A percentile compares a stretch with the other conserved stretches of the same genome.
Conservation (phyloP, 2,888 invertebrate genomes). For the Drosophila parthenogenetica region DNA sequence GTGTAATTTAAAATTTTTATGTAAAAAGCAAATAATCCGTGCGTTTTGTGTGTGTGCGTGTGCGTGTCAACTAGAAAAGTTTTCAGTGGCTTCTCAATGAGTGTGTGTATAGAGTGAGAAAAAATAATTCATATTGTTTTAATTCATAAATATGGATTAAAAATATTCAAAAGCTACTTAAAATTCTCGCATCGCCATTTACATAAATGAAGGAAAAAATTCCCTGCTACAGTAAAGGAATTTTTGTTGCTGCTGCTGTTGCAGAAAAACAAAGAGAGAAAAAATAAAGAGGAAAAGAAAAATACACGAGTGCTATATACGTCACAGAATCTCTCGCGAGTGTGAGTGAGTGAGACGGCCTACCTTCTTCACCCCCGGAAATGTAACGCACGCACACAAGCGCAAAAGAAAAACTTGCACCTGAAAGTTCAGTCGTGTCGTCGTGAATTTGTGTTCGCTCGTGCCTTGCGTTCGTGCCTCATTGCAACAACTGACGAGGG, state of each 20-base stretch:
- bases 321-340: constrained; percentile 63
- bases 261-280: constrained; percentile 49
- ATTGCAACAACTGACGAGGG: constrained; percentile 56
- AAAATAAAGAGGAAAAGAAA: constrained; percentile 25
- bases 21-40: constrained; percentile 17
- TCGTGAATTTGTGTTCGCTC: constrained; percentile 30
- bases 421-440: constrained; percentile 66
- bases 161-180: constrained; percentile 32
- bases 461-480: constrained; percentile 36
- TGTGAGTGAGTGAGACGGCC: constrained; percentile 63
- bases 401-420: constrained; percentile 72
- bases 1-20: constrained; percentile 52
- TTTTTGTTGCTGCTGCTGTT: constrained; percentile 62
- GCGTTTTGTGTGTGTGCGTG: constrained; percentile 33
- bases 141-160: constrained; percentile 17
- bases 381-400: constrained; percentile 66
- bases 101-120: constrained; percentile 29
- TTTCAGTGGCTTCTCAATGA: constrained; percentile 4
- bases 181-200: constrained; percentile 41
- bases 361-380: constrained; percentile 79
- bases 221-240: constrained; percentile 57
- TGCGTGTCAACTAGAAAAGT: constrained; percentile 21
- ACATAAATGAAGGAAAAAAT: constrained; percentile 50
- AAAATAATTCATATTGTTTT: constrained; percentile 13
- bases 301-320: constrained; percentile 61